Conservation (phyloP, 2,113 vertebrate species). For the Pseudorectes ferrugineus region DNA sequence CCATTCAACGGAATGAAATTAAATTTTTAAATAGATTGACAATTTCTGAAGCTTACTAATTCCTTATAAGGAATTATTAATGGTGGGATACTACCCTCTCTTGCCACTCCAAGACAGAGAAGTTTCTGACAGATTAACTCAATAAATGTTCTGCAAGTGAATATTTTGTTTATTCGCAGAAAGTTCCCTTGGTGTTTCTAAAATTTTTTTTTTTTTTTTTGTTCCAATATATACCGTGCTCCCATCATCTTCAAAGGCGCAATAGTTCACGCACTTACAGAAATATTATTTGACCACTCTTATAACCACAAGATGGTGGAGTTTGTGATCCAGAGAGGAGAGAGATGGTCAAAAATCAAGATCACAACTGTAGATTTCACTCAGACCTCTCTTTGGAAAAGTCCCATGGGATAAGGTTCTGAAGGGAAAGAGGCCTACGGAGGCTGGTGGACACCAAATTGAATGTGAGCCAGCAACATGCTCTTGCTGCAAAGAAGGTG, state of each 20-base stretch:
- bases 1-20: neutral
- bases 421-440: neutral
- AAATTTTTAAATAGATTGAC: neutral
- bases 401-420: neutral
- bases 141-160: neutral
- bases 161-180: neutral
- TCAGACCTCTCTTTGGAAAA: neutral
- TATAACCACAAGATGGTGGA: neutral
- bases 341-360: neutral
- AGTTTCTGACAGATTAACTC: neutral
- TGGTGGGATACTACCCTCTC: neutral
- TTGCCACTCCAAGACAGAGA: neutral
- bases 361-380: neutral
- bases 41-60: neutral
- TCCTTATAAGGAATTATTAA: neutral
- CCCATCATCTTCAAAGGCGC: neutral
- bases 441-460: neutral
- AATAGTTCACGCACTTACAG: neutral
- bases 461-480: neutral
- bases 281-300: neutral
- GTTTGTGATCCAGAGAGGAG: neutral
- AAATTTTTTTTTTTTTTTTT: neutral
- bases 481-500: neutral
- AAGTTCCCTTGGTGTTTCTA: neutral
- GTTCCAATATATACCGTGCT: neutral